A percentile compares a stretch with the other conserved stretches of the same genome.
Conservation (phyloP, 1,140 invertebrate species). For the Drosophila santomea region DNA sequence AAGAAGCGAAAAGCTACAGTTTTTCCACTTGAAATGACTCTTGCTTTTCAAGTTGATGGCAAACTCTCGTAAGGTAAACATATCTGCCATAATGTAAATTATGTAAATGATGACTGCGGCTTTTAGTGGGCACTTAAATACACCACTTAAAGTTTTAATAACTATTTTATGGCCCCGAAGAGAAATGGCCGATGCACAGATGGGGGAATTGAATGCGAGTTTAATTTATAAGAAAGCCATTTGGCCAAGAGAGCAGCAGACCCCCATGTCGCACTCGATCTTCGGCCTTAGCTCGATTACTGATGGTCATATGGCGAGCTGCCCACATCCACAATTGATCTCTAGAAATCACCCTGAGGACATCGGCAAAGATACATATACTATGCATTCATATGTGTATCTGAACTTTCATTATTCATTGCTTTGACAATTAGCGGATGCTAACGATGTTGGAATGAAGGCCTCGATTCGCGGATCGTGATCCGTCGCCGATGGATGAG, state of each 20-base stretch:
- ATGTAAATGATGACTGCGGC: constrained; percentile 38
- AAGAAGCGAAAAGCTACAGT: too few relatives aligned
- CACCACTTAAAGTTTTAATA: constrained; percentile 50
- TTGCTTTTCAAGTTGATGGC: constrained; percentile 5
- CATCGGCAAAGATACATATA: too few relatives aligned
- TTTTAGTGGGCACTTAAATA: constrained; percentile 33
- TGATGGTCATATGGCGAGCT: constrained; percentile 30
- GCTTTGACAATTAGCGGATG: constrained; percentile 37
- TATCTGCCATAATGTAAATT: constrained; percentile 22
- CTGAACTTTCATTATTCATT: constrained; percentile 42
- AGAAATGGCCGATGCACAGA: constrained; percentile 19
- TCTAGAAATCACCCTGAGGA: constrained; percentile 27
- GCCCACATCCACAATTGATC: constrained; percentile 28
- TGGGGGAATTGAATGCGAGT: constrained; percentile 19
- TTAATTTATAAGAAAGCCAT: constrained; percentile 25
- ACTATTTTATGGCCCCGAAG: constrained; percentile 40
- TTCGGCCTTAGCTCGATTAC: constrained; percentile 37
- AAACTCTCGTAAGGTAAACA: not conserved
- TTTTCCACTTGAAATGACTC: not conserved
- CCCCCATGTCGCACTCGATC: not conserved
- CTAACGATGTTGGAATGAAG: constrained; percentile 65
- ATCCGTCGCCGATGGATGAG: constrained; percentile 15
- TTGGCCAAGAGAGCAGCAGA: constrained; percentile 13
- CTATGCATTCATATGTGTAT: not conserved
- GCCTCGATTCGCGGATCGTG: constrained; percentile 47